These are phyloP conservation scores for Mizuhopecten yessoensis DNA, from an alignment of 1,140 invertebrate genomes.

Conservation along the genomic window DNA sequence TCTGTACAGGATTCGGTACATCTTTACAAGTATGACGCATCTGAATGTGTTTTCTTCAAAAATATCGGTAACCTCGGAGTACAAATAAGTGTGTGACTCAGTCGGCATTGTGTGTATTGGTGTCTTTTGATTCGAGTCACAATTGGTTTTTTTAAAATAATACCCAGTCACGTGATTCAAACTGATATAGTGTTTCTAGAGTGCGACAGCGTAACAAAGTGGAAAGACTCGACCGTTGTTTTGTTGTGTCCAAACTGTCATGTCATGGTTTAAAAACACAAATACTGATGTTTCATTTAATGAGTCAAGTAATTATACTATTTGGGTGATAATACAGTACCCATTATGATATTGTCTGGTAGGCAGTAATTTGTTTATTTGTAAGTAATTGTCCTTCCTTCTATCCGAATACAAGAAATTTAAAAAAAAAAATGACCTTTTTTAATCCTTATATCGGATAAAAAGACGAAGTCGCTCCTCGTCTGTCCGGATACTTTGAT, in stretches of 20 bases:
- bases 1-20: too few species aligned
- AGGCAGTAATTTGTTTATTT: too few species aligned
- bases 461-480: too few species aligned
- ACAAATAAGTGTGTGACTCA: neutral
- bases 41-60: too few species aligned
- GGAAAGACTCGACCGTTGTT: neutral
- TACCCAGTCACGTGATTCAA: neutral
- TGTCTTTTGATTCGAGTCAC: neutral
- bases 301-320: neutral
- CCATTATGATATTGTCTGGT: too few species aligned
- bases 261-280: neutral
- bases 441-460: too few species aligned
- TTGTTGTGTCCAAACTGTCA: neutral
- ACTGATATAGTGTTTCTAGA: neutral
- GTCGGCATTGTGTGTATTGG: neutral
- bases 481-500: too few species aligned
- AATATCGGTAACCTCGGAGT: neutral
- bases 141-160: too few species aligned
- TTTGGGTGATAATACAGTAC: neutral
- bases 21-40: too few species aligned
- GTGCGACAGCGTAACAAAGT: neutral
- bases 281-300: neutral
- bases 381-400: too few species aligned
- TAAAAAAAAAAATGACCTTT: too few species aligned
- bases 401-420: too few species aligned